These are phyloP conservation scores for Pogonocichla stellata DNA, from an alignment of 2,113 vertebrate species.

Conservation along the genomic window DNA sequence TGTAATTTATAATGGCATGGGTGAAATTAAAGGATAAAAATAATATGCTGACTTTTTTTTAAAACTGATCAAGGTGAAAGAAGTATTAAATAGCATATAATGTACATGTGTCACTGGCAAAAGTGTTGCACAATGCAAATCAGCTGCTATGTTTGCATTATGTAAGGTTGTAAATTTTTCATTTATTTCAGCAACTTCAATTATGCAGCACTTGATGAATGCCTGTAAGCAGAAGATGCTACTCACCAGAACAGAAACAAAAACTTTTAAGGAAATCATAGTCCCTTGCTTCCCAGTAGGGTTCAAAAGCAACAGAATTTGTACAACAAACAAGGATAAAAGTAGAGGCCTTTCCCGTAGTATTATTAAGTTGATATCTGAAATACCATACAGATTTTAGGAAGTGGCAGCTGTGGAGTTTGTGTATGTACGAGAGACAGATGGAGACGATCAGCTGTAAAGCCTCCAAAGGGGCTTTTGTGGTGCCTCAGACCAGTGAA, in stretches of 20 bases:
- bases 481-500: conserved; percentile 26
- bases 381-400: background rate
- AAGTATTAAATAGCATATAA: background rate
- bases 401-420: background rate
- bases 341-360: background rate
- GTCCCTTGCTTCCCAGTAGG: background rate
- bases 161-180: background rate
- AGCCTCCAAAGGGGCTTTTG: conserved; percentile 26
- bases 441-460: conserved; percentile 50
- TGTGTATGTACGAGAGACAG: background rate
- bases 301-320: background rate
- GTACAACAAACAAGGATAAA: background rate
- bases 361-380: background rate
- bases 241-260: background rate
- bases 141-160: background rate
- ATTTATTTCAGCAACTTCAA: background rate
- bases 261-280: background rate
- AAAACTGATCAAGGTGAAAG: background rate
- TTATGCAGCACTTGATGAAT: background rate
- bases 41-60: background rate
- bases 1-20: background rate
- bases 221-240: background rate
- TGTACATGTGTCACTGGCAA: background rate
- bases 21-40: background rate
- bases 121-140: background rate